These are phyloP conservation scores for Oreortyx pictus DNA, from an alignment of 2,797 vertebrate species.

Conservation along the genomic window DNA sequence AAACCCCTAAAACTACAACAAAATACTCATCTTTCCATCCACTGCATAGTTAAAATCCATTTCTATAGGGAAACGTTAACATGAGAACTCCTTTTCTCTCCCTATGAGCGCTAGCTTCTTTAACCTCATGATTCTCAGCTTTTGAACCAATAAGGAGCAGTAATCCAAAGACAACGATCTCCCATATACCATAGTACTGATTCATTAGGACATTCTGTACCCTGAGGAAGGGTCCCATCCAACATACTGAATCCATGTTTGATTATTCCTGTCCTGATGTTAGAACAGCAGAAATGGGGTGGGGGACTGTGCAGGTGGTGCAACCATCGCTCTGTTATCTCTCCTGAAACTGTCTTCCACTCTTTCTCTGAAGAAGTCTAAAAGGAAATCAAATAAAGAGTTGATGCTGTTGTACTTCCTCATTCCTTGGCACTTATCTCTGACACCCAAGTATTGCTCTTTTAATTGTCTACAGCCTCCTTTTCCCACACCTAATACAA, in stretches of 20 bases:
- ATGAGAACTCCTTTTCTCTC: not conserved
- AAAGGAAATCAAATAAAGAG: not conserved
- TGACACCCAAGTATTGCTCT: not conserved
- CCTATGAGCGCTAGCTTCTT: not conserved
- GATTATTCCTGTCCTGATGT: not conserved
- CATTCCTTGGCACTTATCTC: not conserved
- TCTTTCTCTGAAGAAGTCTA: not conserved
- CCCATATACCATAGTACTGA: not conserved
- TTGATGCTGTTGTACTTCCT: not conserved
- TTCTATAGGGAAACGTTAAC: not conserved
- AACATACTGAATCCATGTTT: fast-evolving
- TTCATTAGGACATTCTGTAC: not conserved
- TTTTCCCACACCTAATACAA: not conserved
- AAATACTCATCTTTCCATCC: too few species aligned
- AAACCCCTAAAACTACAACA: not conserved
- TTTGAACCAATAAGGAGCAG: not conserved
- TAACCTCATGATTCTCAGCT: not conserved
- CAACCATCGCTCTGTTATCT: not conserved
- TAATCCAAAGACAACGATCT: not conserved
- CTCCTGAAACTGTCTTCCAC: not conserved
- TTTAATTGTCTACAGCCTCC: not conserved
- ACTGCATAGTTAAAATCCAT: too few species aligned
- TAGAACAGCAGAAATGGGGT: not conserved
- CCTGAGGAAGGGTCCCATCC: not conserved
- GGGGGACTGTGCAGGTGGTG: not conserved